Evolutionary conservation across 2,888 invertebrate genomes (phyloP), one percentile per base, ranked within the genome.

Genomic region (Leptinotarsa juncta): DNA sequence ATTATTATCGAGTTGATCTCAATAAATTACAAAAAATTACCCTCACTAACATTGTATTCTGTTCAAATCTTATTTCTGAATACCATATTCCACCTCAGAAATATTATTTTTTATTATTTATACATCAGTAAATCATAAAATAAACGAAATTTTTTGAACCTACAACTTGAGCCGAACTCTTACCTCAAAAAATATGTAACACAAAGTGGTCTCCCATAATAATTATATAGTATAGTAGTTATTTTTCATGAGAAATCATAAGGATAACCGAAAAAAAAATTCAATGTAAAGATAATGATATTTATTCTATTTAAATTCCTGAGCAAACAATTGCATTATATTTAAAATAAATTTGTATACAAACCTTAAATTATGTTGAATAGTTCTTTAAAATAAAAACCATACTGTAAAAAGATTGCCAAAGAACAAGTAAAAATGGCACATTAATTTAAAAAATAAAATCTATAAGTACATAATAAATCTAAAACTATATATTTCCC

Each of bases 301-400:
- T 76, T 79, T 75, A 80, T 83, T 83, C 82, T 83, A 80, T 84
- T 84, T 83, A 83, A 83, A 83, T 86, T 86, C 86, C 86, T 86
- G 86, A 86, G 86, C 86, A 86, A 86, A 84, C 83, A 85, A 85
- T 84, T 85, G 84, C 84, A 84, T 82, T 83, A 79, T 76, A 74
- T 78, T 78, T 77, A 72, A 78, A 76, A 75, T 78, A 75, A 75
- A 78, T 74, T 77, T 77, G 80, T 82, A 81, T 81, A 81, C 77
- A 76, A 83, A 82, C 75, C 79, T 78, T 81, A 83, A 81, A 81
- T 79, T 81, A 77, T 72, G 76, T 79, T 73, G 75, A 79, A 77
- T 78, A 77, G 71, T 74, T 70, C 73, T 71, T 26, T 23, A 62
- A 32, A 62, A 62, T 62, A 62, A 81, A 79, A 78, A 78, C 76